Evolutionary conservation across 2,797 vertebrate species (phyloP).

Genomic region (Pachyuromys duprasi): DNA sequence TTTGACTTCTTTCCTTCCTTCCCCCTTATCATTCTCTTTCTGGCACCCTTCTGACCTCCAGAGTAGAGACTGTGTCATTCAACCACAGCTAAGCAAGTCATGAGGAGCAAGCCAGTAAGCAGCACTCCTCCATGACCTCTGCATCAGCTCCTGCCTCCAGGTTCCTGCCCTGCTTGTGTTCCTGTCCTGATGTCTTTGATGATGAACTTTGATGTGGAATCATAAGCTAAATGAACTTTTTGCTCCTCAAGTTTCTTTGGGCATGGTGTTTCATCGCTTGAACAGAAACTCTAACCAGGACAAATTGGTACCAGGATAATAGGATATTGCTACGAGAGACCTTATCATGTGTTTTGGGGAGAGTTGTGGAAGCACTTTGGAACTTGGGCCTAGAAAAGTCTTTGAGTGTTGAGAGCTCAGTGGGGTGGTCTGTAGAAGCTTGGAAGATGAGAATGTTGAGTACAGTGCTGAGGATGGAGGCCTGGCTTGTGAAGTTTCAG

Average conservation of each 20-base stretch:
- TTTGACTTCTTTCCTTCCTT: neutral
- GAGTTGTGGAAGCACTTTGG: neutral
- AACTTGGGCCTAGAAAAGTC: neutral
- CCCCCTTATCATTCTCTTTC: neutral
- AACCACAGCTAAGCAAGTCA: neutral
- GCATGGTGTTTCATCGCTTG: neutral
- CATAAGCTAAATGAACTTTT: neutral
- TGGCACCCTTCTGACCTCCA: neutral
- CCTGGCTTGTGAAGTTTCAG: neutral
- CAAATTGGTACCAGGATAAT: neutral
- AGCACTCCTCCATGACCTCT: neutral
- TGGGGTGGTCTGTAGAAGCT: neutral
- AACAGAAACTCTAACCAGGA: neutral
- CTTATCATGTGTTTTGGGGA: neutral
- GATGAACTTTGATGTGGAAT: neutral
- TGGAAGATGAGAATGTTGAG: neutral
- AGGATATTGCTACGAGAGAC: neutral
- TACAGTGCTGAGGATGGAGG: neutral
- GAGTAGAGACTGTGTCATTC: neutral
- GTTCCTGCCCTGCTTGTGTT: neutral
- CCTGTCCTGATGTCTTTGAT: neutral
- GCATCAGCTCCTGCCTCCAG: neutral
- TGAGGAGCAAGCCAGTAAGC: neutral
- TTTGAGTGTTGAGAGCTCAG: neutral
- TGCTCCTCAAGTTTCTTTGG: neutral